Evolutionary conservation across 2,888 invertebrate genomes (phyloP), one percentile per base, ranked within the genome.

Genomic region (Oxyteleia sp.): DNA sequence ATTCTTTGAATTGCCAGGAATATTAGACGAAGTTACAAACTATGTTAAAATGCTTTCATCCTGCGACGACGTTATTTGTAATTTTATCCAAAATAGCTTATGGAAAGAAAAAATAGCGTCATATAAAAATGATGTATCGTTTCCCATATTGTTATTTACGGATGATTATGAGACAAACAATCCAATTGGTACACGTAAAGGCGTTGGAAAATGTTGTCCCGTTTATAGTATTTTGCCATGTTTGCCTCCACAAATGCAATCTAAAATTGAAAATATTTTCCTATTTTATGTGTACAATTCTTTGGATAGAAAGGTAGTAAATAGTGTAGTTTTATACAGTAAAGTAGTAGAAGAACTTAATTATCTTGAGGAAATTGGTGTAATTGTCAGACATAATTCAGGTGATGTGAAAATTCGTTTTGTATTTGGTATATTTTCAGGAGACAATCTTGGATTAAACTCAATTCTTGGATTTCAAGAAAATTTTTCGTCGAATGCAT

Each of bases 121-220:
- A 13, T 53, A 64, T 15, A 0, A 18, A 20, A 16, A 74, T 4
- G 68, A 84, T 61, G 75, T 78, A 10, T 55, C 84, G 20, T 47
- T 88, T 18, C 85, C 87, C 8, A 18, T 84, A 23, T 81, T 85
- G 35, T 29, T 86, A 10, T 87, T 82, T 47, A 83, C 57, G 18
- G 84, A 87, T 68, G 87, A 87, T 66, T 87, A 78, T 38, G 86
- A 88, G 53, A 85, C 59, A 0, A 87, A 85, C 23, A 87, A 88
- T 68, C 86, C 86, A 2, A 32, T 87, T 1, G 85, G 84, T 5
- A 74, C 74, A 38, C 87, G 86, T 59, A 76, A 79, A 61, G 86
- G 84, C 7, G 61, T 87, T 41, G 66, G 76, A 4, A 88, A 88
- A 69, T 85, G 85, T 41, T 84, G 86, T 18, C 85, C 84, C 0